Evolutionary conservation across 2,797 vertebrate species (phyloP).

Genomic region (Tiaroga cobitis): DNA sequence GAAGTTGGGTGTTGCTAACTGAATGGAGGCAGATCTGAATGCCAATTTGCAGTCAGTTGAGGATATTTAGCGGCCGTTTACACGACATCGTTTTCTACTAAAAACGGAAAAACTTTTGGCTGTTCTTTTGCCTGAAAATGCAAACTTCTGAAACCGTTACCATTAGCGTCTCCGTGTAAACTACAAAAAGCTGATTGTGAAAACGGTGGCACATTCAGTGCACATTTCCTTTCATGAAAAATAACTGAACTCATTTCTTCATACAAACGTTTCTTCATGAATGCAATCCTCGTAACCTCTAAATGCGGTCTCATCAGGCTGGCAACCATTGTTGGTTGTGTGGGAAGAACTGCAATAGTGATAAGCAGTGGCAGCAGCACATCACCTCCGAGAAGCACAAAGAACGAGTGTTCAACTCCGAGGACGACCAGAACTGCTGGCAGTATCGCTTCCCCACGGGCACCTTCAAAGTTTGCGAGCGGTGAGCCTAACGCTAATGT

Average conservation of each 20-base stretch:
- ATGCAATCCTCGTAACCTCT: background rate
- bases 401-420: slow-evolving; percentile 95
- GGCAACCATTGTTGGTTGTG: slow-evolving; percentile 99
- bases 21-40: background rate
- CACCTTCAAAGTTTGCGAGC: slow-evolving; percentile 91
- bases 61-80: background rate
- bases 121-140: background rate
- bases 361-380: slow-evolving; percentile 98
- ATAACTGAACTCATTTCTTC: background rate
- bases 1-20: background rate
- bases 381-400: slow-evolving; percentile 99
- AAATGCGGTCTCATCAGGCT: slow-evolving; percentile 73
- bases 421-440: slow-evolving; percentile 98
- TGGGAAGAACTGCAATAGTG: slow-evolving; percentile 98
- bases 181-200: background rate
- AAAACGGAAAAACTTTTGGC: too few species aligned
- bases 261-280: background rate
- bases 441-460: slow-evolving; percentile 98
- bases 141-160: background rate
- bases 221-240: background rate
- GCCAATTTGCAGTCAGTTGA: too few species aligned
- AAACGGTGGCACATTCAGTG: background rate
- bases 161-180: background rate
- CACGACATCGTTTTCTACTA: too few species aligned
- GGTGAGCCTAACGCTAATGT: slow-evolving; percentile 73